Evolutionary conservation across 2,888 invertebrate genomes (phyloP).

Genomic region (Teinopalpus imperialis): DNA sequence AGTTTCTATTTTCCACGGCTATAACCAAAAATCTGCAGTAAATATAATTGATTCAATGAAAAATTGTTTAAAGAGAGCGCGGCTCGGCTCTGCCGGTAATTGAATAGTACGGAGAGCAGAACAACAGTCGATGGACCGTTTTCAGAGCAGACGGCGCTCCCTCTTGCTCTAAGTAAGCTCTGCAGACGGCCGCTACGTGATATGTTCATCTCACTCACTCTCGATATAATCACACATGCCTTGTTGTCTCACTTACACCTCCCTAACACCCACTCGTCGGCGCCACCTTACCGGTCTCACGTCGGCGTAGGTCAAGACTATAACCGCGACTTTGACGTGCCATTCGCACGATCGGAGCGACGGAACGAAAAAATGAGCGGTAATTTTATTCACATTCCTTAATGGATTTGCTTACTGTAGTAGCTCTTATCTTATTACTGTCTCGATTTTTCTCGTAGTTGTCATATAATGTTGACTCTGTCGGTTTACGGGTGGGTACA

Average conservation of each 20-base stretch:
- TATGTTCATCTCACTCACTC: slow-evolving; percentile 11
- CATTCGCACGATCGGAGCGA: slow-evolving; percentile 69
- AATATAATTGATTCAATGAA: slow-evolving; percentile 17
- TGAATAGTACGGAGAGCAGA: slow-evolving; percentile 29
- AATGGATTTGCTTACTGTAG: slow-evolving; percentile 80
- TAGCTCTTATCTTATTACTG: slow-evolving; percentile 77
- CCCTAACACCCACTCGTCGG: slow-evolving; percentile 54
- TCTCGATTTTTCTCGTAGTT: slow-evolving; percentile 78
- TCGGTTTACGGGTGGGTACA: slow-evolving; percentile 79
- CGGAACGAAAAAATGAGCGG: slow-evolving; percentile 65
- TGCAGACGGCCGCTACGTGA: slow-evolving; percentile 27
- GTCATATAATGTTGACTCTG: slow-evolving; percentile 64
- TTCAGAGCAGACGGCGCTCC: background rate
- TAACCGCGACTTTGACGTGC: slow-evolving; percentile 65
- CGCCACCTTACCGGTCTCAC: slow-evolving; percentile 34
- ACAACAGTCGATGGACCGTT: slow-evolving; percentile 24
- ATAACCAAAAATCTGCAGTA: slow-evolving; percentile 3
- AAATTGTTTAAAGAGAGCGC: slow-evolving; percentile 46
- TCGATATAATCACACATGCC: slow-evolving; percentile 38
- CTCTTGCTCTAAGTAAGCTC: background rate
- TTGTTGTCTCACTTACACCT: slow-evolving; percentile 50
- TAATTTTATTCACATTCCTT: slow-evolving; percentile 77
- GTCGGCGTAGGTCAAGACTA: slow-evolving; percentile 45
- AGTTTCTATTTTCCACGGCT: slow-evolving; percentile 69
- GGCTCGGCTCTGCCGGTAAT: slow-evolving; percentile 26